These are phyloP conservation scores for Eumaeus atala DNA, from an alignment of 1,140 invertebrate species.

Conservation along the genomic window DNA sequence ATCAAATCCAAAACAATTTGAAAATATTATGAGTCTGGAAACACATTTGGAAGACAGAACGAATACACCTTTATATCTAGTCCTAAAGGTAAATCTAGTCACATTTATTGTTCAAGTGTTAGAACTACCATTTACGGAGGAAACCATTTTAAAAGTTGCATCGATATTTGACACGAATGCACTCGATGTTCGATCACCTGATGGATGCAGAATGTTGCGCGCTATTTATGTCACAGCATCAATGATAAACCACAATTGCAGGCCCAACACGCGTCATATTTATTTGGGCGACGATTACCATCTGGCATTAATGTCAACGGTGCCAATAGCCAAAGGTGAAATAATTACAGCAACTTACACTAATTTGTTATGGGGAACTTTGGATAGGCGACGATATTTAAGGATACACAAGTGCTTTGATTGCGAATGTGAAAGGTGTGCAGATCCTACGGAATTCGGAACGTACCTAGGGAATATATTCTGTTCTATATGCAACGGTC, in stretches of 20 bases:
- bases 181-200: conserved; percentile 74
- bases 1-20: conserved; percentile 72
- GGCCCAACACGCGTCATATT: conserved; percentile 78
- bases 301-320: conserved; percentile 76
- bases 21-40: conserved; percentile 74
- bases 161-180: conserved; percentile 81
- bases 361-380: conserved; percentile 79
- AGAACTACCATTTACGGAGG: conserved; percentile 70
- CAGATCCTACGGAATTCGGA: conserved; percentile 78
- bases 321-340: conserved; percentile 78
- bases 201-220: conserved; percentile 64
- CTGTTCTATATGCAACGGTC: conserved; percentile 75
- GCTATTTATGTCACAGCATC: conserved; percentile 78
- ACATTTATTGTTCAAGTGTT: conserved; percentile 77
- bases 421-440: conserved; percentile 77
- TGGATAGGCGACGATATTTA: conserved; percentile 77
- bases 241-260: conserved; percentile 80
- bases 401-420: conserved; percentile 78
- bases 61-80: conserved; percentile 75
- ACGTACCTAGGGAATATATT: conserved; percentile 78
- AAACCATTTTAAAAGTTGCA: conserved; percentile 78
- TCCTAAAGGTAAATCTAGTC: conserved; percentile 76
- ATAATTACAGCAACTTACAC: conserved; percentile 80
- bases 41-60: conserved; percentile 77
- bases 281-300: conserved; percentile 74